Evolutionary conservation across 2,113 vertebrate species (phyloP).

Genomic region (Coreoperca whiteheadi): DNA sequence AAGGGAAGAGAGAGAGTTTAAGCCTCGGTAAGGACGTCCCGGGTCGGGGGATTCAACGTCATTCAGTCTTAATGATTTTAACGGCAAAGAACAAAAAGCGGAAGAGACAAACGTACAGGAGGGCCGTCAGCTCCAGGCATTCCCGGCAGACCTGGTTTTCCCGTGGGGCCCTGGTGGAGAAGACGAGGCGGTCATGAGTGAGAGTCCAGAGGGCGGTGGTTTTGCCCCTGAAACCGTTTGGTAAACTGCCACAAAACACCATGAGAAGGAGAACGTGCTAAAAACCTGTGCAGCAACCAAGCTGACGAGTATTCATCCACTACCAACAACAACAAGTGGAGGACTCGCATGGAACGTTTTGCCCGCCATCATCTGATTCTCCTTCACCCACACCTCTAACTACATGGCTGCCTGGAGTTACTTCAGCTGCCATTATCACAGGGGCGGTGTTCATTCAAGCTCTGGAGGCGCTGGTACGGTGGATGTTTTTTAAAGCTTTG

Average conservation of each 20-base stretch:
- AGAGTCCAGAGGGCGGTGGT: not conserved
- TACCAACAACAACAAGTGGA: not conserved
- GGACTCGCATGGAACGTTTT: not conserved
- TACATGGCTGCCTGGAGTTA: not conserved
- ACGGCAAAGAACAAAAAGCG: rapidly evolving
- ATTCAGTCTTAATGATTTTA: rapidly evolving
- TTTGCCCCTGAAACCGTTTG: not conserved
- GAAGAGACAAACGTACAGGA: constrained; percentile 84
- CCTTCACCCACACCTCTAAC: not conserved
- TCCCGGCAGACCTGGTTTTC: constrained; percentile 93
- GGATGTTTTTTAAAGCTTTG: not conserved
- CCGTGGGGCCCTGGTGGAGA: constrained; percentile 87
- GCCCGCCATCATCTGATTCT: not conserved
- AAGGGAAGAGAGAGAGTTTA: not conserved
- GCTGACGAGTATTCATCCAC: not conserved
- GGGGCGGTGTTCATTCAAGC: not conserved
- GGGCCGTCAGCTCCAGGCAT: constrained; percentile 93
- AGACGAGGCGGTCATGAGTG: not conserved
- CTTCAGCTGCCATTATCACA: not conserved
- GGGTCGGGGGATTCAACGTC: not conserved
- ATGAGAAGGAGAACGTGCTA: not conserved
- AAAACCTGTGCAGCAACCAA: not conserved
- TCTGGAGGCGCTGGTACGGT: not conserved
- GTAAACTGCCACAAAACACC: not conserved
- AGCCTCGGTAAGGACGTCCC: not conserved